Evolutionary conservation across 2,888 invertebrate genomes (phyloP).

Genomic region (Heliconius hortense): DNA sequence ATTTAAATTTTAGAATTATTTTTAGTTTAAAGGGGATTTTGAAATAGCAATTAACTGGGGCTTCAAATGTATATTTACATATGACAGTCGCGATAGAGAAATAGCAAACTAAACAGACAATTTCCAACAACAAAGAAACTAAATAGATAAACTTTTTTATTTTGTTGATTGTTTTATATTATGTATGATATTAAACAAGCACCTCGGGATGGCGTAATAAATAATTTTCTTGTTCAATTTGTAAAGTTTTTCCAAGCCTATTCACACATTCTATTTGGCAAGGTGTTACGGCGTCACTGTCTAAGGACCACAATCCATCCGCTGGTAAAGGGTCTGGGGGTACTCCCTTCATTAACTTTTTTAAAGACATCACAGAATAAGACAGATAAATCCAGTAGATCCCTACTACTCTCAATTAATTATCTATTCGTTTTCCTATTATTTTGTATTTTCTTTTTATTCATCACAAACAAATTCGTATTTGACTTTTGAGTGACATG

Average conservation of each 20-base stretch:
- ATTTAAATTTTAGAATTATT: no score
- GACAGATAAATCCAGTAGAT: background rate
- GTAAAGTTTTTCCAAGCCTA: conserved; percentile 59
- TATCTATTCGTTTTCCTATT: background rate
- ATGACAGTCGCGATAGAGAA: background rate
- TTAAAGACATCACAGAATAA: conserved; percentile 54
- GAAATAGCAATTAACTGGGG: background rate
- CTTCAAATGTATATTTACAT: background rate
- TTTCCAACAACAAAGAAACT: background rate
- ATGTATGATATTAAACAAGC: background rate
- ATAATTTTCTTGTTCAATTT: conserved; percentile 69
- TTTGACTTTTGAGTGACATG: conserved; percentile 2
- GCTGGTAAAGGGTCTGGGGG: conserved; percentile 52
- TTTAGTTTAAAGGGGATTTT: background rate
- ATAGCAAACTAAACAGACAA: background rate
- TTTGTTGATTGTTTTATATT: background rate
- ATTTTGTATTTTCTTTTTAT: background rate
- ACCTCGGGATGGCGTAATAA: conserved; percentile 68
- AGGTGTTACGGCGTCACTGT: conserved; percentile 54
- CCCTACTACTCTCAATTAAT: background rate
- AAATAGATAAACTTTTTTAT: background rate
- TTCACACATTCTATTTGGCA: conserved; percentile 59
- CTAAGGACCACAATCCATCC: conserved; percentile 59
- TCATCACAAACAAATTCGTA: background rate
- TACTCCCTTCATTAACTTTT: conserved; percentile 55